phyloP scores from a whole-genome alignment of 2,113 vertebrate genomes.

The Acrocephalus kingi region DNA sequence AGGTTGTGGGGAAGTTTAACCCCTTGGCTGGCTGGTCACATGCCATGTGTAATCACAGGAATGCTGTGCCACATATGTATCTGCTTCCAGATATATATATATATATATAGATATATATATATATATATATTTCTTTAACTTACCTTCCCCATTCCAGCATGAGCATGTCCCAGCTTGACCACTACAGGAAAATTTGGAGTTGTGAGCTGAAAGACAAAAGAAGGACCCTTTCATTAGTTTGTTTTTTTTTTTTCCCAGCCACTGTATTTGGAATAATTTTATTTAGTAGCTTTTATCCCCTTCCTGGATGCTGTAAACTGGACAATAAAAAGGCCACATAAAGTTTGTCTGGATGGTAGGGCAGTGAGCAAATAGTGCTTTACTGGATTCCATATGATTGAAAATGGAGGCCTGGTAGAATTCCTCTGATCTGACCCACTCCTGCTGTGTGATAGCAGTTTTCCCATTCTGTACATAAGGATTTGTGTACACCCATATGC shows the following conservation, averaged over 20 bases:
- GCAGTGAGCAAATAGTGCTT: background rate
- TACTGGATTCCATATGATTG: background rate
- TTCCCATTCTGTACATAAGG: background rate
- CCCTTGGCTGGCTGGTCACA: background rate
- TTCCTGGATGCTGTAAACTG: background rate
- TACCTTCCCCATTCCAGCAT: constrained; percentile 96
- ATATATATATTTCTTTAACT: background rate
- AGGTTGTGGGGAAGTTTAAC: constrained; percentile 24
- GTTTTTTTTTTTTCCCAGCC: background rate
- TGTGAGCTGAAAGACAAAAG: constrained; percentile 80
- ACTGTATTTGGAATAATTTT: background rate
- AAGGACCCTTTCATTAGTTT: background rate
- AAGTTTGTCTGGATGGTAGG: background rate
- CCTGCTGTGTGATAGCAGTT: background rate
- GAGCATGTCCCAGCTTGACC: constrained; percentile 92
- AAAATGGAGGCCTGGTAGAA: background rate
- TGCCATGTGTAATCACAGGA: background rate
- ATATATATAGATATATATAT: background rate
- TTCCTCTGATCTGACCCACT: background rate
- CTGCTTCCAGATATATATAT: background rate
- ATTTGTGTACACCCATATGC: background rate
- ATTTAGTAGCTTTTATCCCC: background rate
- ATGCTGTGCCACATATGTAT: background rate
- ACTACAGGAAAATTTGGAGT: constrained; percentile 87
- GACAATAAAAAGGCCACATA: background rate